These are phyloP conservation scores for Pherbina coryleti DNA, from an alignment of 2,888 invertebrate genomes.

Conservation along the genomic window DNA sequence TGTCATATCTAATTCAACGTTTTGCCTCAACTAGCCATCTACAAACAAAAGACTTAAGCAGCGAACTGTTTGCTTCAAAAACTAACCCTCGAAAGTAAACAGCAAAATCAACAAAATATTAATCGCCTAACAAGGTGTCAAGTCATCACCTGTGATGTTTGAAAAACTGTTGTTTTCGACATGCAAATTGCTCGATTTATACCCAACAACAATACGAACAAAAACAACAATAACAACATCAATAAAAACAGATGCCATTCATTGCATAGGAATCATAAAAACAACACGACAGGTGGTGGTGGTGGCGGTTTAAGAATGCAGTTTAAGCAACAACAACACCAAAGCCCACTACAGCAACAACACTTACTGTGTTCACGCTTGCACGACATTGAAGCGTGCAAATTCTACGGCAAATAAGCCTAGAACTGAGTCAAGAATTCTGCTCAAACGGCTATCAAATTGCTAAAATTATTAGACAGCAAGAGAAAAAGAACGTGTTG, in stretches of 20 bases:
- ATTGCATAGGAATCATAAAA: constrained; percentile 8
- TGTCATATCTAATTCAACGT: too few relatives aligned
- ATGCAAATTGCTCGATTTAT: constrained; percentile 58
- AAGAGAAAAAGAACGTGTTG: constrained; percentile 8
- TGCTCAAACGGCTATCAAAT: neutral
- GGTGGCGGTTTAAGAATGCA: constrained; percentile 13
- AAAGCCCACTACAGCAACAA: constrained; percentile 4
- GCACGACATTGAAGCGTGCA: constrained; percentile 47
- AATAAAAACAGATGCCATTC: constrained; percentile 11
- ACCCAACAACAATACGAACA: too few relatives aligned
- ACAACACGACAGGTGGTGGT: constrained; percentile 52
- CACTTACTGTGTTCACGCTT: constrained; percentile 42
- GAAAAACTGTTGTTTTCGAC: constrained; percentile 25
- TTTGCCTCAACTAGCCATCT: too few relatives aligned
- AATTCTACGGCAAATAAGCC: constrained; percentile 28
- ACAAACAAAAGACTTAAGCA: constrained; percentile 17
- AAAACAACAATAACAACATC: constrained; percentile 15
- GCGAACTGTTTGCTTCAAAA: neutral
- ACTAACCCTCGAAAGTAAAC: neutral
- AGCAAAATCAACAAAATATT: constrained; percentile 17
- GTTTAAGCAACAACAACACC: constrained; percentile 27
- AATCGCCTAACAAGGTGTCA: constrained; percentile 59
- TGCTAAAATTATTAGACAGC: neutral
- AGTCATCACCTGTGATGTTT: constrained; percentile 55
- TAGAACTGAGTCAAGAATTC: neutral